A percentile compares a stretch with the other conserved stretches of the same genome.
Evolutionary conservation across 1,140 invertebrate genomes (phyloP).

Genomic region (Achroia grisella): DNA sequence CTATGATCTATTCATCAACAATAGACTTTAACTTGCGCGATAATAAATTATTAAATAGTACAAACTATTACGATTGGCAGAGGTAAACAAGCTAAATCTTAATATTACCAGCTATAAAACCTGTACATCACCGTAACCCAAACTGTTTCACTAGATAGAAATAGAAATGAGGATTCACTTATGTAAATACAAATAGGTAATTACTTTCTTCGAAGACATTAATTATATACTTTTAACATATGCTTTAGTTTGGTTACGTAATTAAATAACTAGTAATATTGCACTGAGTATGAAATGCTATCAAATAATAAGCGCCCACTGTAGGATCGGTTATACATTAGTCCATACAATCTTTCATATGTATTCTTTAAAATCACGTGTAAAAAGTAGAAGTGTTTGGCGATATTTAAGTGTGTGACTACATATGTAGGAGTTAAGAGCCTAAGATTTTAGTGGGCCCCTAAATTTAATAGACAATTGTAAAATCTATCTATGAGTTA

Average conservation of each 20-base stretch:
- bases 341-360: constrained; percentile 60
- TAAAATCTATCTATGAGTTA: constrained; percentile 71
- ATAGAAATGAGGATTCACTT: constrained; percentile 67
- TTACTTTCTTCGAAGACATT: constrained; percentile 66
- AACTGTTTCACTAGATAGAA: constrained; percentile 61
- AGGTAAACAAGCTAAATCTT: constrained; percentile 74
- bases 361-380: constrained; percentile 52
- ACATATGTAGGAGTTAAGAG: constrained; percentile 43
- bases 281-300: constrained; percentile 76
- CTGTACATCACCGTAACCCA: constrained; percentile 73
- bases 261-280: constrained; percentile 79
- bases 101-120: constrained; percentile 73
- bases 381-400: constrained; percentile 54
- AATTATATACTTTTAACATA: constrained; percentile 71
- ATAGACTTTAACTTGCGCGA: constrained; percentile 65
- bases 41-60: constrained; percentile 72
- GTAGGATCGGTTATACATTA: constrained; percentile 47
- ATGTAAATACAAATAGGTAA: constrained; percentile 74
- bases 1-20: constrained; percentile 70
- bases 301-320: constrained; percentile 74
- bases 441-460: constrained; percentile 61
- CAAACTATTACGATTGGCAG: constrained; percentile 73
- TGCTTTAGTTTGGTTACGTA: constrained; percentile 76
- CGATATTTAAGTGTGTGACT: constrained; percentile 45
- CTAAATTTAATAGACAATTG: constrained; percentile 71